phyloP scores from a whole-genome alignment of 2,888 invertebrate species.

The Actias luna region DNA sequence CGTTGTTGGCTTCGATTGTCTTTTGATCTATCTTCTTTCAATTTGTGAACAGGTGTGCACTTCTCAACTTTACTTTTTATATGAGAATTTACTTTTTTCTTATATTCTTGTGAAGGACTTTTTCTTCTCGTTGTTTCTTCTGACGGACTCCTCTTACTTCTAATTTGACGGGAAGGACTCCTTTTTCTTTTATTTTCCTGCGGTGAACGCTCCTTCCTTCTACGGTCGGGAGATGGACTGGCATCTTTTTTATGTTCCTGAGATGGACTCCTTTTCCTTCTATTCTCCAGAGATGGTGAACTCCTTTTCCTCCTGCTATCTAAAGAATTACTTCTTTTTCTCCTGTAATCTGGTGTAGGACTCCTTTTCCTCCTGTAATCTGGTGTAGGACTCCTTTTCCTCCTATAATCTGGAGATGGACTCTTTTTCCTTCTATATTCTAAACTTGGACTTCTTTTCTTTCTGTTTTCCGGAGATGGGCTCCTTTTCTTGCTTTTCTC shows the following conservation, averaged over 20 bases:
- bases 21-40: slow-evolving; percentile 37
- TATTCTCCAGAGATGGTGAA: neutral
- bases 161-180: slow-evolving; percentile 36
- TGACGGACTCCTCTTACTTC: slow-evolving; percentile 39
- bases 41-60: slow-evolving; percentile 43
- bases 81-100: slow-evolving; percentile 45
- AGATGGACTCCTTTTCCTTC: slow-evolving; percentile 10
- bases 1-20: slow-evolving; percentile 35
- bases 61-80: slow-evolving; percentile 48
- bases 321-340: slow-evolving; percentile 3
- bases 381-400: neutral
- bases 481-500: neutral
- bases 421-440: slow-evolving; percentile 6
- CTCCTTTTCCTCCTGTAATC: neutral
- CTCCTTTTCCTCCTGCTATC: neutral
- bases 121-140: slow-evolving; percentile 42
- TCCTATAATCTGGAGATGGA: neutral
- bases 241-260: neutral
- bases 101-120: slow-evolving; percentile 49
- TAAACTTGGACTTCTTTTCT: slow-evolving; percentile 23
- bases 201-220: slow-evolving; percentile 40
- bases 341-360: neutral
- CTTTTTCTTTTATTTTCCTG: slow-evolving; percentile 42
- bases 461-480: neutral
- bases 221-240: slow-evolving; percentile 27